These are phyloP conservation scores for Drosophila dunni DNA, from an alignment of 1,140 invertebrate genomes.

Conservation along the genomic window DNA sequence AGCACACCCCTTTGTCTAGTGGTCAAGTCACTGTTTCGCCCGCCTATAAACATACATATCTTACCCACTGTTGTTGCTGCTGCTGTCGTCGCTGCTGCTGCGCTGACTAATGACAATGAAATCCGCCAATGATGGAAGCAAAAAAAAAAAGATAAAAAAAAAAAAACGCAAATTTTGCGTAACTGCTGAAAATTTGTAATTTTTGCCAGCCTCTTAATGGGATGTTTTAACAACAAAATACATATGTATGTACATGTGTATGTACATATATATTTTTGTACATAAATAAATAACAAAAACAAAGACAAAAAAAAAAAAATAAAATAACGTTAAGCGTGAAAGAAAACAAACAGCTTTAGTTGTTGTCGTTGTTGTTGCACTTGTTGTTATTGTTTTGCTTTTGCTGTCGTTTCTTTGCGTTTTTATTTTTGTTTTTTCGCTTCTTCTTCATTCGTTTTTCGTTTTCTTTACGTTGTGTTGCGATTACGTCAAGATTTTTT, in stretches of 20 bases:
- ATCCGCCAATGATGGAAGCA: conserved; percentile 35
- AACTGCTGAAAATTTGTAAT: conserved; percentile 60
- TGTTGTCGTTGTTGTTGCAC: conserved; percentile 27
- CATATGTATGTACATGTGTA: conserved; percentile 20
- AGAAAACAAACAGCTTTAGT: conserved; percentile 46
- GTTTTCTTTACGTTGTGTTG: conserved; percentile 59
- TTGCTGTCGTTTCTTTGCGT: conserved; percentile 37
- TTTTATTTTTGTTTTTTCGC: conserved; percentile 48
- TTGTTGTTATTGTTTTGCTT: conserved; percentile 34
- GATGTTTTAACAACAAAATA: conserved; percentile 45
- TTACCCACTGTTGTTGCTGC: conserved; percentile 48
- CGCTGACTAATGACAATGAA: conserved; percentile 76
- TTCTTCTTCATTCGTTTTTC: conserved; percentile 39
- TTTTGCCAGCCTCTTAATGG: conserved; percentile 50
- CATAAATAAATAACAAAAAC: conserved; percentile 41
- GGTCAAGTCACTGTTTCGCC: conserved; percentile 4
- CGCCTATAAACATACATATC: conserved; percentile 12
- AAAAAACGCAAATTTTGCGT: conserved; percentile 49
- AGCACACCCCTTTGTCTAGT: background rate
- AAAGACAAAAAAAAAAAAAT: conserved; percentile 27
- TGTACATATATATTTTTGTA: conserved; percentile 25
- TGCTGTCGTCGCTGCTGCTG: conserved; percentile 13
- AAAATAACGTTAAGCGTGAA: conserved; percentile 26
- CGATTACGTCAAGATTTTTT: conserved; percentile 83
- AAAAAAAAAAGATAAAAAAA: background rate